Evolutionary conservation across 2,113 vertebrate genomes (phyloP), one percentile per base, ranked within the genome.

Genomic region (Thomomys bottae): DNA sequence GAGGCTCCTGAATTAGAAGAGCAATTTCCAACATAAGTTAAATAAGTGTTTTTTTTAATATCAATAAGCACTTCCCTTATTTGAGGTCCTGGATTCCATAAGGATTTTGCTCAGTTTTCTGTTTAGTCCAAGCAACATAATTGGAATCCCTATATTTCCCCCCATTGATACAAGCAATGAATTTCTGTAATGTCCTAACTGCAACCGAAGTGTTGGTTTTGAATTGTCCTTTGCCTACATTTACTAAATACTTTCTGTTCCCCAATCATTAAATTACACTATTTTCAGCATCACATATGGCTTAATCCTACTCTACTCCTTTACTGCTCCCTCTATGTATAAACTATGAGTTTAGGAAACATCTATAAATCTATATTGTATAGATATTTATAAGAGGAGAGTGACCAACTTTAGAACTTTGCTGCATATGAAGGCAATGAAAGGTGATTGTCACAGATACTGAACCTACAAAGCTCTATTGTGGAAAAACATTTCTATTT

Each of bases 401-500:
- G 8, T 30, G 30, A 77, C 24, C 38, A 67, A 42, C 21, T 79
- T 75, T 32, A 66, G 2, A 76, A 7, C 17, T 72, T 80, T 87
- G 28, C 90, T 45, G 42, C 3, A 54, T 23, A 36, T 77, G 45
- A 92, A 1, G 89, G 21, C 11, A 84, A 32, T 42, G 85, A 34
- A 89, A 84, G 34, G 24, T 6, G 66, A 49, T 54, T 10, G 71
- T 6, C 28, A 24, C 23, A 15, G 3, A 20, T 30, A 8, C 71
- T 72, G 84, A 90, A 66, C 81, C 24, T 66, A 73, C 23, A 77
- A 77, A 30, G 8, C 3, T 85, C n/a, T 26, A 61, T 66, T 66
- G 15, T 64, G 5, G 2, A 68, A 68, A 66, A 5, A 54, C 77
- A 90, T 61, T 93, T 93, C 45, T 91, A 23, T 3, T 59, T 64